Evolutionary conservation across 2,113 vertebrate genomes (phyloP).

Genomic region (Petromus typicus): DNA sequence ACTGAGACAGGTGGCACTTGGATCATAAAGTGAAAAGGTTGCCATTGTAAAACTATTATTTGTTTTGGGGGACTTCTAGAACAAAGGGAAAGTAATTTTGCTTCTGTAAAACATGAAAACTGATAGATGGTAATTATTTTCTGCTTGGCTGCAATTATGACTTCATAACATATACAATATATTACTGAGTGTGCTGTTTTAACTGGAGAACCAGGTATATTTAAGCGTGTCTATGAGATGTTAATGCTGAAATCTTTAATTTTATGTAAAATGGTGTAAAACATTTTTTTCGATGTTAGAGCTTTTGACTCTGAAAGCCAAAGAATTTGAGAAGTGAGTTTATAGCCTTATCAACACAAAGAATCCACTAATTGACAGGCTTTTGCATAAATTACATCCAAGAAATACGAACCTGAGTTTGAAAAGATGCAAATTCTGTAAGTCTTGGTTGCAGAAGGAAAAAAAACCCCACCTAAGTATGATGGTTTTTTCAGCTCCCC

Average conservation of each 20-base stretch:
- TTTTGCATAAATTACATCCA: not conserved
- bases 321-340: constrained; percentile 42
- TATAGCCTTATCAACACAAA: constrained; percentile 39
- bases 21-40: constrained; percentile 37
- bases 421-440: not conserved
- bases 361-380: not conserved
- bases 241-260: constrained; percentile 32
- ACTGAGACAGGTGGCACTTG: constrained; percentile 19
- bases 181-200: constrained; percentile 60
- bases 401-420: not conserved
- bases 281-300: constrained; percentile 48
- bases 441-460: not conserved
- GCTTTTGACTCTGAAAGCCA: constrained; percentile 6
- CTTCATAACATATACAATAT: constrained; percentile 33
- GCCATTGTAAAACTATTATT: constrained; percentile 53
- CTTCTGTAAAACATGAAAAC: constrained; percentile 62
- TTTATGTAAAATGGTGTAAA: constrained; percentile 43
- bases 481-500: fast-evolving
- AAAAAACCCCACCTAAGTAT: not conserved
- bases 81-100: constrained; percentile 63
- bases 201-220: constrained; percentile 68
- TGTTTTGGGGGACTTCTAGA: constrained; percentile 61
- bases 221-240: constrained; percentile 47
- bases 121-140: constrained; percentile 71
- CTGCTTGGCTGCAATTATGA: constrained; percentile 64